Conservation (phyloP, 2,888 invertebrate genomes). For the Lydus trimaculatus region DNA sequence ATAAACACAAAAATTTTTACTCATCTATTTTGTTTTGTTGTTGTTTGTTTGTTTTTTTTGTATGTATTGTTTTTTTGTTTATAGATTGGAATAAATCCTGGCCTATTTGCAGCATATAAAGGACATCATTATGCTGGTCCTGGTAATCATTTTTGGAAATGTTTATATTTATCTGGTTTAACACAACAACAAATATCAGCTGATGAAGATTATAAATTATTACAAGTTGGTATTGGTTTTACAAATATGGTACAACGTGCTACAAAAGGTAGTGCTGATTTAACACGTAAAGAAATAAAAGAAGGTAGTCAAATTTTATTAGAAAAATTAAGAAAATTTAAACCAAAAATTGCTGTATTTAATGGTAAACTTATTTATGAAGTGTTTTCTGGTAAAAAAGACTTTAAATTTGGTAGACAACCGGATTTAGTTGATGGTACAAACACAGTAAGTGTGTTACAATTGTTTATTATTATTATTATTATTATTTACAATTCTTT, state of each 20-base stretch:
- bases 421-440: conserved; percentile 93
- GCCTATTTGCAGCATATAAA: conserved; percentile 95
- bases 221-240: conserved; percentile 96
- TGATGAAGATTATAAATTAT: conserved; percentile 92
- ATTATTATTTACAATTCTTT: background rate
- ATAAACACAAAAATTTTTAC: background rate
- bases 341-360: conserved; percentile 96
- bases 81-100: conserved; percentile 98
- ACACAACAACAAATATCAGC: conserved; percentile 96
- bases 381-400: conserved; percentile 96
- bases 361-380: conserved; percentile 99
- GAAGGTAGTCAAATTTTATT: conserved; percentile 88
- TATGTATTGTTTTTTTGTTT: conserved; percentile 34
- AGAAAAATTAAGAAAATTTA: conserved; percentile 89
- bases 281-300: conserved; percentile 92
- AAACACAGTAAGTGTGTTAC: conserved; percentile 78
- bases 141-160: conserved; percentile 99
- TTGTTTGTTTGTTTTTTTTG: conserved; percentile 1
- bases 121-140: conserved; percentile 99
- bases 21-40: background rate
- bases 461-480: background rate
- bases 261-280: conserved; percentile 94
- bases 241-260: conserved; percentile 97
- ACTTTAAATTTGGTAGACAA: conserved; percentile 96
- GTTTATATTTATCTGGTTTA: conserved; percentile 91